Base-by-base conservation (phyloP, 2,888 invertebrate genomes). In the Incurvaria masculella region DNA sequence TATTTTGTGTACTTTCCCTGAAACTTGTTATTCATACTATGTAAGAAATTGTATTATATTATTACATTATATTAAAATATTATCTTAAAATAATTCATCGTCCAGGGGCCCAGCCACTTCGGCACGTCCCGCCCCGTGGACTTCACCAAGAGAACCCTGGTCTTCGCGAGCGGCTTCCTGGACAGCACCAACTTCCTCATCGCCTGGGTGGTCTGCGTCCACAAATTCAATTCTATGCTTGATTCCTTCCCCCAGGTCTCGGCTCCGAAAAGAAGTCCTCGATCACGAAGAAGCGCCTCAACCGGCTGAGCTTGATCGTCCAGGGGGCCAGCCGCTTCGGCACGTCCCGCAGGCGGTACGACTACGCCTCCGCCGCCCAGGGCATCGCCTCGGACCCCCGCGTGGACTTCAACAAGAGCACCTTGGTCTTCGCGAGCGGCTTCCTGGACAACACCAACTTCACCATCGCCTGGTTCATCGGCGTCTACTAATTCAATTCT, bases 111-210 rank as follows among this genome's bases (percentile, higher is more conserved):
- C 33, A 33, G 33, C 14, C 14, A 14, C 5, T 65, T 65, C n/a
- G 68, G 68, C 0, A 53, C 66, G 1, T 64, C 59, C 2, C 58
- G 73, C 3, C 59, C 61, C 48, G 67, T 59, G 44, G 67, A 76
- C 48, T 71, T 78, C 39, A 65, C 1, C 68, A 78, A 76, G 49
- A 71, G 62, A 49, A 75, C 76, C 0, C 55, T 78, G 3, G 48
- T 78, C 1, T 59, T 78, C 1, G 71, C 71, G 1, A 64, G 72
- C 8, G 76, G 76, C 1, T 76, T 76, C 57, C 54, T 78, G 52
- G 76, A 78, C 62, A 69, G 72, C 50, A 66, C 71, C 0, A 65
- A 60, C 54, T 69, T 76, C 56, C 69, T 69, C 0, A 73, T 78
- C 50, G 64, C 71, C 0, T 56, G 65, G 1, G 65, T 72, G 63